These are phyloP conservation scores for Xestobium rufovillosum DNA, from an alignment of 2,888 invertebrate species.

Conservation along the genomic window DNA sequence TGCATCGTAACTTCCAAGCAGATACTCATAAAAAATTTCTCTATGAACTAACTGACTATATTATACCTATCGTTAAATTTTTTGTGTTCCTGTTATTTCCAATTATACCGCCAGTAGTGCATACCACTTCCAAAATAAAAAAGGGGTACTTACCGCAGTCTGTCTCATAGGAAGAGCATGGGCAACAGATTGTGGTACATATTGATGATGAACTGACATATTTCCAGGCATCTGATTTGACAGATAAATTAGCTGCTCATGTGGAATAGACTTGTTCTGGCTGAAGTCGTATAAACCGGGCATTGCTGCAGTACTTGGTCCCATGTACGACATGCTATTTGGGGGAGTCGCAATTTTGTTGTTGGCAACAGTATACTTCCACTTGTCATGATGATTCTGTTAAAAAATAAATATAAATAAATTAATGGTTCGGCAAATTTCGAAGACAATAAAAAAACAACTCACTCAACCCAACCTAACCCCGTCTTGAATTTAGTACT, in stretches of 20 bases:
- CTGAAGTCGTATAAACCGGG: constrained; percentile 51
- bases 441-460: no score
- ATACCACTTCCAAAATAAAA: no score
- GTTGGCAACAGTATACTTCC: constrained; percentile 65
- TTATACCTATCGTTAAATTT: no score
- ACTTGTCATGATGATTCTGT: constrained; percentile 79
- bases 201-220: constrained; percentile 41
- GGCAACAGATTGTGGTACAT: constrained; percentile 37
- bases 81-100: no score
- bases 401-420: constrained; percentile 41
- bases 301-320: constrained; percentile 44
- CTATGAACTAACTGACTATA: no score
- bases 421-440: constrained; percentile 6
- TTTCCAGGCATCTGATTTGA: constrained; percentile 49
- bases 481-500: no score
- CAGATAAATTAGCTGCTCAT: constrained; percentile 56
- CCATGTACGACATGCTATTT: constrained; percentile 44
- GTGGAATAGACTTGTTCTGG: constrained; percentile 45
- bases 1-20: no score
- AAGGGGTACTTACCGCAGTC: constrained; percentile 28
- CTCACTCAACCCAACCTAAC: no score
- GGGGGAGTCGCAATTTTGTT: constrained; percentile 48
- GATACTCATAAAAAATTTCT: no score
- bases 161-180: constrained; percentile 31
- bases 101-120: no score